Evolutionary conservation across 2,113 vertebrate species (phyloP).

Genomic region (Rhabdornis inornatus): DNA sequence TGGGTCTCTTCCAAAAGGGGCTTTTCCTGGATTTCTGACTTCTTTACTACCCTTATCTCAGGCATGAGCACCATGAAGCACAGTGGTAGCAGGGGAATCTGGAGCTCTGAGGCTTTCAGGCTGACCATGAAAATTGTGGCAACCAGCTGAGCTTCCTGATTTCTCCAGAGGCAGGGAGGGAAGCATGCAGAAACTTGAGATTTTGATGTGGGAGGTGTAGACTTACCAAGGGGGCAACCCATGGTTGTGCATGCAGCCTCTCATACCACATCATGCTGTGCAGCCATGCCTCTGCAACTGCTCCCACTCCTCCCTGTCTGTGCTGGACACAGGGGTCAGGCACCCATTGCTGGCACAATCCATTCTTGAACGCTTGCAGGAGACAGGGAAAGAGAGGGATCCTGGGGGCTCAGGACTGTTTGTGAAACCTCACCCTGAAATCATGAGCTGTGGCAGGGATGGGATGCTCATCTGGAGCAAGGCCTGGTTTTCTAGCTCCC

Average conservation of each 20-base stretch:
- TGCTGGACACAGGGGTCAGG: neutral
- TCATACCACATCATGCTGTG: rapidly evolving
- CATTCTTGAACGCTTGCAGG: too few relatives aligned
- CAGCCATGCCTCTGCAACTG: neutral
- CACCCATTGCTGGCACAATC: too few relatives aligned
- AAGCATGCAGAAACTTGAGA: rapidly evolving
- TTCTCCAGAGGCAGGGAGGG: neutral
- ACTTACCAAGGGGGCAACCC: neutral
- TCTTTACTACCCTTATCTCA: neutral
- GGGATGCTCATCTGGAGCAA: too few relatives aligned
- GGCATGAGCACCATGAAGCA: neutral
- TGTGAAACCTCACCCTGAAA: neutral
- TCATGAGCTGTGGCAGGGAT: neutral
- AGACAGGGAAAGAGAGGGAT: neutral
- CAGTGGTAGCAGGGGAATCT: neutral
- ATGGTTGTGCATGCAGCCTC: neutral
- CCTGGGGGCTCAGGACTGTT: neutral
- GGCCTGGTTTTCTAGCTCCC: too few relatives aligned
- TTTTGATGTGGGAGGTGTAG: neutral
- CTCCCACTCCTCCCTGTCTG: neutral
- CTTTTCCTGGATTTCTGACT: neutral
- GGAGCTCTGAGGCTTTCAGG: neutral
- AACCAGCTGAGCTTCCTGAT: neutral
- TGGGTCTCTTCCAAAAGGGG: neutral
- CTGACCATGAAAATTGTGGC: neutral